These are phyloP conservation scores for Epinephelus moara DNA, from an alignment of 2,113 vertebrate genomes.

Conservation along the genomic window DNA sequence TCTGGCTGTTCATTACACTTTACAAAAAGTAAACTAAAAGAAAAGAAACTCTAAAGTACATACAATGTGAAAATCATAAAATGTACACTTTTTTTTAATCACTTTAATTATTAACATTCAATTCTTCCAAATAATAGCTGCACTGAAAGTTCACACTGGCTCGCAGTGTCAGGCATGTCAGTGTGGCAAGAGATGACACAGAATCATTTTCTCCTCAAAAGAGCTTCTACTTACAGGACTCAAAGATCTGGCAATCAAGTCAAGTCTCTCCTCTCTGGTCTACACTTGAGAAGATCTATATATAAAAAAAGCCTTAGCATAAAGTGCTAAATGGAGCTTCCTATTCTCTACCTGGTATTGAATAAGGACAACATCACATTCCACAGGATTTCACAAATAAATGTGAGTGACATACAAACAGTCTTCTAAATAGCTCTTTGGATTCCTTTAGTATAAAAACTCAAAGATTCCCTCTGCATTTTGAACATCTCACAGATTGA, in stretches of 20 bases:
- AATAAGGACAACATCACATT: not conserved
- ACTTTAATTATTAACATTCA: not conserved
- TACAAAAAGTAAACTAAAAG: conserved; percentile 3
- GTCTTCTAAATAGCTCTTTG: not conserved
- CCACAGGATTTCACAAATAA: not conserved
- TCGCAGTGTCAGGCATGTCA: not conserved
- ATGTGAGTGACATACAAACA: not conserved
- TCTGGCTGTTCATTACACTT: not conserved
- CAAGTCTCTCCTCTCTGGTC: not conserved
- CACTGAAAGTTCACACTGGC: not conserved
- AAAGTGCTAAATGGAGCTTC: not conserved
- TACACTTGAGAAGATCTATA: not conserved
- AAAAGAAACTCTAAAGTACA: not conserved
- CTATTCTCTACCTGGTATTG: not conserved
- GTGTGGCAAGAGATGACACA: not conserved
- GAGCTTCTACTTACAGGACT: not conserved
- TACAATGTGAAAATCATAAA: conserved; percentile 1
- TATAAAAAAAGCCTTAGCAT: not conserved
- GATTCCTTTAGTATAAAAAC: not conserved
- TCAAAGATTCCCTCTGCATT: conserved; percentile 9
- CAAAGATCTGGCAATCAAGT: not conserved
- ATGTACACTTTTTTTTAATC: not conserved
- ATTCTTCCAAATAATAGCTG: not conserved
- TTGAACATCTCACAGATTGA: not conserved
- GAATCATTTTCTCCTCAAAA: not conserved